These are phyloP conservation scores for Cydia strobilella DNA, from an alignment of 1,140 invertebrate genomes.

Conservation along the genomic window DNA sequence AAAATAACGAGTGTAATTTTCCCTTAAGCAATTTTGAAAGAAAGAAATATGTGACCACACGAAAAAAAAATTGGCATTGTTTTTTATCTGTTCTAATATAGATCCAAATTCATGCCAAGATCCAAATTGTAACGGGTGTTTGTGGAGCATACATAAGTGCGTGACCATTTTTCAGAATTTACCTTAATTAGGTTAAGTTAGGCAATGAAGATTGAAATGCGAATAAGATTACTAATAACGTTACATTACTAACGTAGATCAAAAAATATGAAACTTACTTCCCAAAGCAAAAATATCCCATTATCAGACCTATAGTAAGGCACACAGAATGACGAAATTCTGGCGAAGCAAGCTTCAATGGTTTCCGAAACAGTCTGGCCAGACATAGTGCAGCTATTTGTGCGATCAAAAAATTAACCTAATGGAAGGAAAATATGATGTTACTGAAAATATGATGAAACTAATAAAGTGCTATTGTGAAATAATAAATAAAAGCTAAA, in stretches of 20 bases:
- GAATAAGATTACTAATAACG: neutral
- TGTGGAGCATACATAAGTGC: neutral
- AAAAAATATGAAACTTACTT: slow-evolving; percentile 81
- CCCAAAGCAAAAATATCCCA: slow-evolving; percentile 94
- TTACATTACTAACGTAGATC: neutral
- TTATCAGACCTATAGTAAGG: slow-evolving; percentile 86
- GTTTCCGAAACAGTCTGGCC: slow-evolving; percentile 87
- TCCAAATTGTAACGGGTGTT: neutral
- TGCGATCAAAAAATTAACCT: slow-evolving; percentile 92
- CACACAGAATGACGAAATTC: slow-evolving; percentile 87
- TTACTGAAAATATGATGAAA: slow-evolving; percentile 40
- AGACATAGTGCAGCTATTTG: slow-evolving; percentile 88
- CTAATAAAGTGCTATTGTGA: slow-evolving; percentile 39
- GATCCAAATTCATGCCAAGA: neutral
- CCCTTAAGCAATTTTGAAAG: neutral
- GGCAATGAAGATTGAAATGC: neutral
- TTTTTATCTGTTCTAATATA: no score
- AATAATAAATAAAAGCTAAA: slow-evolving; percentile 39
- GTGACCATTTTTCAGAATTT: neutral
- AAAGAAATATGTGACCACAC: no score
- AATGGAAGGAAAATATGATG: slow-evolving; percentile 71
- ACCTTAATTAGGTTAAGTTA: neutral
- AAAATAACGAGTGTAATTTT: neutral
- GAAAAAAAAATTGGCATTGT: no score
- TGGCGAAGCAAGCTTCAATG: slow-evolving; percentile 85